Evolutionary conservation across 2,797 vertebrate species (phyloP), one percentile per base, ranked within the genome.

Genomic region (Sus cebifrons): DNA sequence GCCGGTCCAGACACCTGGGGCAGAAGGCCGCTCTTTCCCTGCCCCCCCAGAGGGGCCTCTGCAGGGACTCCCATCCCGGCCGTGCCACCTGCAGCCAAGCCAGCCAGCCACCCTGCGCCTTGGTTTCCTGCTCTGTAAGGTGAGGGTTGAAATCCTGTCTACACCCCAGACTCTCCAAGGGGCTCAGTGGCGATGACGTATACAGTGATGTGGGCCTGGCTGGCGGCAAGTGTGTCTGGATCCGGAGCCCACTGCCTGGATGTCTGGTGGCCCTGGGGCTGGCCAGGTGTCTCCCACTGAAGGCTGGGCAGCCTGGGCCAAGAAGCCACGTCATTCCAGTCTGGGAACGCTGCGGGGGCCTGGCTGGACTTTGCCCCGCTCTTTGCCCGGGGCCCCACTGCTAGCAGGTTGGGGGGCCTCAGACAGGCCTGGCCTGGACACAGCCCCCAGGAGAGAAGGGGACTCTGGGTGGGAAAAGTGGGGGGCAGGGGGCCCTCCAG

Each of bases 141-240:
- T 17, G 36, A 79, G 65, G 5, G 18, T 0, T 18, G 73, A 77
- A 5, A 29, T 71, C 68, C 44, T 29, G 25, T 60, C 52, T 40
- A 15, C 44, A 27, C 21, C 16, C 25, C 14, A 1, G 29, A 9
- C 40, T 56, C 49, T 29, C 73, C 21, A 0, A 5, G 23, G 6
- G 8, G 49, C 40, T 6, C 27, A 3, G 27, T 0, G 12, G 40
- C 1, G 0, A 2, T 1, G 70, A n/a, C 0, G 0, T 0, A 3
- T 1, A 4, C 15, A 4, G 32, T 3, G 9, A 74, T 0, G 0
- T 0, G 15, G 65, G 27, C 73, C 58, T 2, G 17, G 56, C 16
- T 1, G 2, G 1, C 2, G 0, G 36, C 1, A 0, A 27, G 20
- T 0, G 2, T 6, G 3, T 44, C 65, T 5, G 21, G 12, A 25